A percentile compares a stretch with the other conserved stretches of the same genome.
These are phyloP conservation scores for Troglohyphantes excavatus DNA, from an alignment of 2,888 invertebrate genomes.

Conservation along the genomic window DNA sequence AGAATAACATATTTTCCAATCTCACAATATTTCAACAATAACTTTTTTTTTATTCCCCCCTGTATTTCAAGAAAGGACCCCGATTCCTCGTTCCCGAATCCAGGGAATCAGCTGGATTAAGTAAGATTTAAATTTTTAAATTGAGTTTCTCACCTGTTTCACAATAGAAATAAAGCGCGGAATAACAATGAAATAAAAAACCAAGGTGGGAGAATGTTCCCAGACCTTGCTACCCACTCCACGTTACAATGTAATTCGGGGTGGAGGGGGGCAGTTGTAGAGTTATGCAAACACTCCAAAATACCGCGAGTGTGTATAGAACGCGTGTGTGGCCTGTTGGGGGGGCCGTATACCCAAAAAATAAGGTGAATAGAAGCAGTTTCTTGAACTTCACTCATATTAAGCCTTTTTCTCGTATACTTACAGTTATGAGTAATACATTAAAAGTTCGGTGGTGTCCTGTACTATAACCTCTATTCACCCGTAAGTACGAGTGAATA, in stretches of 20 bases:
- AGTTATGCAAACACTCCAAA: slow-evolving; percentile 63
- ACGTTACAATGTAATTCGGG: neutral
- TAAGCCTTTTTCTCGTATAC: too few species aligned
- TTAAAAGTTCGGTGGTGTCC: too few species aligned
- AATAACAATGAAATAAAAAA: neutral
- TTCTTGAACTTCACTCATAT: too few species aligned
- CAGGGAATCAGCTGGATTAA: neutral
- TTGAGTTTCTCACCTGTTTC: slow-evolving; percentile 22
- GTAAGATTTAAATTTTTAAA: slow-evolving; percentile 21
- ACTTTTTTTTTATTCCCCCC: neutral
- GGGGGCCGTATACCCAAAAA: slow-evolving; percentile 21
- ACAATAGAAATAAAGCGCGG: slow-evolving; percentile 2
- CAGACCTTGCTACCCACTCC: neutral
- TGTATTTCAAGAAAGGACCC: neutral
- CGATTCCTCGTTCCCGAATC: neutral
- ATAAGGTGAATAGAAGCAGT: too few species aligned
- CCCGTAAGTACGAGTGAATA: too few species aligned
- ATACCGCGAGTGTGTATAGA: slow-evolving; percentile 64
- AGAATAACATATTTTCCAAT: too few species aligned
- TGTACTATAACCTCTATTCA: too few species aligned
- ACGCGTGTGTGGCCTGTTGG: slow-evolving; percentile 65
- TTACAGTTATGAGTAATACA: too few species aligned
- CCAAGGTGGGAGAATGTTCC: slow-evolving; percentile 11
- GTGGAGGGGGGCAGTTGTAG: slow-evolving; percentile 34
- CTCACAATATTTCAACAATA: too few species aligned